These are phyloP conservation scores for Meliscaeva auricollis DNA, from an alignment of 2,888 invertebrate genomes.

Conservation along the genomic window DNA sequence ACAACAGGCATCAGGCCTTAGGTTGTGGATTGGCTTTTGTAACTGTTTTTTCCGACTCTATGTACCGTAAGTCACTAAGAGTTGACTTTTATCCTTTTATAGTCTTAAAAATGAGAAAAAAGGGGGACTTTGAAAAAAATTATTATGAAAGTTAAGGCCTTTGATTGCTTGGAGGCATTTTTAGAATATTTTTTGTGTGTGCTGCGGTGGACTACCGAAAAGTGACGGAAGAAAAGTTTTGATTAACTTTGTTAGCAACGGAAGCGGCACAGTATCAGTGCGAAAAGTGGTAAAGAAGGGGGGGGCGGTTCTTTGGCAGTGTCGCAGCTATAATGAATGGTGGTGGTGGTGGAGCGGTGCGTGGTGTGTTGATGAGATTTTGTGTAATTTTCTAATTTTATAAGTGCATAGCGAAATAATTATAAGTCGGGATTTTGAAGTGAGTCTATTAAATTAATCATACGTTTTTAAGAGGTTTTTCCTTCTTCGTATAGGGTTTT, in stretches of 20 bases:
- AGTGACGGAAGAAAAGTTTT: slow-evolving; percentile 59
- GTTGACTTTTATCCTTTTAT: slow-evolving; percentile 40
- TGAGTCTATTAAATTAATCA: slow-evolving; percentile 65
- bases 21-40: slow-evolving; percentile 24
- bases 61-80: slow-evolving; percentile 8
- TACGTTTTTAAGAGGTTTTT: slow-evolving; percentile 23
- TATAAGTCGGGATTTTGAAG: slow-evolving; percentile 33
- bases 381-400: slow-evolving; percentile 67
- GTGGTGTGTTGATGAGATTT: slow-evolving; percentile 59
- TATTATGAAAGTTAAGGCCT: not conserved
- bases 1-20: slow-evolving; percentile 3
- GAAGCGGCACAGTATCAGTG: too few species aligned
- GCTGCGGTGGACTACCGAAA: slow-evolving; percentile 1
- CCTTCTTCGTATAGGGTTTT: not conserved
- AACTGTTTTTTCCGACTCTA: slow-evolving; percentile 8
- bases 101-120: not conserved
- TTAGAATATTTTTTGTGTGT: slow-evolving; percentile 20
- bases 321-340: too few species aligned
- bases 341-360: not conserved
- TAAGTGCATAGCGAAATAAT: slow-evolving; percentile 65
- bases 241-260: slow-evolving; percentile 69
- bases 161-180: slow-evolving; percentile 34
- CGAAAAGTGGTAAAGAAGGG: too few species aligned
- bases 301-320: not conserved
- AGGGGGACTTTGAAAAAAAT: not conserved